Evolutionary conservation across 2,888 invertebrate genomes (phyloP).

Genomic region (Anorthoa munda): DNA sequence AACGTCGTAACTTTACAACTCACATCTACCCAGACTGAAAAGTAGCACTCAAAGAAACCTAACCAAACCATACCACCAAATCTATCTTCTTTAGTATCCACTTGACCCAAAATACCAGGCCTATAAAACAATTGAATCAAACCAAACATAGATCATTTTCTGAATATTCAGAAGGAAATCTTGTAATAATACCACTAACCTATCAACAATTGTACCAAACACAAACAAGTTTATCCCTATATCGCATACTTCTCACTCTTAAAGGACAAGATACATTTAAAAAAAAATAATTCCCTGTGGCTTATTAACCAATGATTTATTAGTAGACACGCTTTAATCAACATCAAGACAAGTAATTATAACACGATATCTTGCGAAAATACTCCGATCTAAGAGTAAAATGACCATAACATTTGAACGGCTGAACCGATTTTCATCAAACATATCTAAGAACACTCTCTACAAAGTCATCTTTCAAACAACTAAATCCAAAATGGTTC

Average conservation of each 20-base stretch:
- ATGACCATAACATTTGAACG: no score
- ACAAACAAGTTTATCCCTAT: background rate
- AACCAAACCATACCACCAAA: background rate
- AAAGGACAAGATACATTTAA: background rate
- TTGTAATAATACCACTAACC: background rate
- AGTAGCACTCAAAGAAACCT: background rate
- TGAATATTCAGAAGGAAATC: background rate
- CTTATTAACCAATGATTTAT: no score
- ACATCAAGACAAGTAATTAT: no score
- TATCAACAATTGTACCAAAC: background rate
- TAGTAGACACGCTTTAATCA: no score
- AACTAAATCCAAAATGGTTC: no score
- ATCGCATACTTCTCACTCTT: conserved; percentile 1
- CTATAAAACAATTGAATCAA: background rate
- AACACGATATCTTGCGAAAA: no score
- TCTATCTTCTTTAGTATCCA: background rate
- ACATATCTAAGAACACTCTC: no score
- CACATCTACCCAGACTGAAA: background rate
- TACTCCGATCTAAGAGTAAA: no score
- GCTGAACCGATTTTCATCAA: no score
- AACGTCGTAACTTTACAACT: background rate
- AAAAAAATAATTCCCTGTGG: no score
- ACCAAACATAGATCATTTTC: background rate
- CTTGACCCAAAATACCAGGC: background rate
- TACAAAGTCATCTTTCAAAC: no score